phyloP scores from a whole-genome alignment of 2,797 vertebrate species.

The Pseudocheirus occidentalis region DNA sequence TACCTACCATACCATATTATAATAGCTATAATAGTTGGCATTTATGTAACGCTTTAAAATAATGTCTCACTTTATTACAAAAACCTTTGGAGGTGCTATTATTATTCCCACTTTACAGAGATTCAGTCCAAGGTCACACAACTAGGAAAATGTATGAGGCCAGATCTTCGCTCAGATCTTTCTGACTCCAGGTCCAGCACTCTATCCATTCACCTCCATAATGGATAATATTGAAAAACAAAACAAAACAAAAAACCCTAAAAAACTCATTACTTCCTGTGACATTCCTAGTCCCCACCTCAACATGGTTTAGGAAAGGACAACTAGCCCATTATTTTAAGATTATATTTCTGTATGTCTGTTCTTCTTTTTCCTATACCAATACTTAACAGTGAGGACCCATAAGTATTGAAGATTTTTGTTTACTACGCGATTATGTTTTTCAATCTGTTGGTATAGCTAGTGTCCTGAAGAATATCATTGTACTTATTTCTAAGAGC shows the following conservation, averaged over 20 bases:
- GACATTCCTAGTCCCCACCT: too few relatives aligned
- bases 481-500: not conserved
- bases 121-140: not conserved
- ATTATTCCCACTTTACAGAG: not conserved
- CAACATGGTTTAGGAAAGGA: not conserved
- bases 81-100: not conserved
- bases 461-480: not conserved
- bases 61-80: too few relatives aligned
- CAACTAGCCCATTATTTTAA: slow-evolving; percentile 16
- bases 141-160: not conserved
- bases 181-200: not conserved
- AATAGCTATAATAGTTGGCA: too few relatives aligned
- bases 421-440: not conserved
- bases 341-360: slow-evolving; percentile 20
- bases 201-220: not conserved
- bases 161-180: not conserved
- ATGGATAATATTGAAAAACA: not conserved
- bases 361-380: not conserved
- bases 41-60: too few relatives aligned
- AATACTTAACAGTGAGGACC: slow-evolving; percentile 2
- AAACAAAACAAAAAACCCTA: not conserved
- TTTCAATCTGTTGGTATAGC: not conserved
- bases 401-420: slow-evolving; percentile 6
- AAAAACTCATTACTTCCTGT: not conserved
- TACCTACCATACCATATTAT: not conserved